Evolutionary conservation across 2,797 vertebrate species (phyloP), one percentile per base, ranked within the genome.

Genomic region (Tadarida brasiliensis): DNA sequence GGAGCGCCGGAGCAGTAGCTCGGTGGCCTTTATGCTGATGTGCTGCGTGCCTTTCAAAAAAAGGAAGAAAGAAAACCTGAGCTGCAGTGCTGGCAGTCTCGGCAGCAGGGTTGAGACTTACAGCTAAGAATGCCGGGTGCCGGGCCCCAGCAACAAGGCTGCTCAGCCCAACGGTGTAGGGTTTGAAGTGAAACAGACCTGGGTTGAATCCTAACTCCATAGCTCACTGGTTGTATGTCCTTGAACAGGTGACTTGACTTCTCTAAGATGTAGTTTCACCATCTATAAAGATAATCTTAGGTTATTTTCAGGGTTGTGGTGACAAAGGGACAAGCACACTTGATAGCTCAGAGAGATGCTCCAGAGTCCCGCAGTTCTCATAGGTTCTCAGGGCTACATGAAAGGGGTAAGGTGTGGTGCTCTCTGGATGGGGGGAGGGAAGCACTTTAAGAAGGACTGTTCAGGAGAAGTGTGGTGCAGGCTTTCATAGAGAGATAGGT

Each of bases 21-120:
- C 67, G 30, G 57, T 49, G 81, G 90, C 90, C 91, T 95, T 90
- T 88, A 17, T 94, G 80, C 83, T 89, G 81, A 83, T 80, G 11
- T 24, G 61, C 82, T 74, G 73, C 92, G 39, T 49, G 78, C 70
- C 78, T 95, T 70, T 30, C n/a, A 63, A 65, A 80, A 59, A 82
- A 84, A 77, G 39, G 5, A 14, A 6, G 22, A 35, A 57, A 84
- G 3, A 28, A 84, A 47, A 28, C 30, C 71, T 49, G 74, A 81
- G 63, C 28, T 70, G 54, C 84, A 28, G 20, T 59, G 82, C 57
- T 51, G 51, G 39, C 49, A 4, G 61, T 28, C 71, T 88, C 81
- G 93, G 68, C 20, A 70, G 85, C 76, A 54, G 59, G 49, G 63
- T 17, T 71, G 54, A 87, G 57, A 35, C 70, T 68, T 35, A n/a